Conservation (phyloP, 2,797 vertebrate species). For the Carapus acus region DNA sequence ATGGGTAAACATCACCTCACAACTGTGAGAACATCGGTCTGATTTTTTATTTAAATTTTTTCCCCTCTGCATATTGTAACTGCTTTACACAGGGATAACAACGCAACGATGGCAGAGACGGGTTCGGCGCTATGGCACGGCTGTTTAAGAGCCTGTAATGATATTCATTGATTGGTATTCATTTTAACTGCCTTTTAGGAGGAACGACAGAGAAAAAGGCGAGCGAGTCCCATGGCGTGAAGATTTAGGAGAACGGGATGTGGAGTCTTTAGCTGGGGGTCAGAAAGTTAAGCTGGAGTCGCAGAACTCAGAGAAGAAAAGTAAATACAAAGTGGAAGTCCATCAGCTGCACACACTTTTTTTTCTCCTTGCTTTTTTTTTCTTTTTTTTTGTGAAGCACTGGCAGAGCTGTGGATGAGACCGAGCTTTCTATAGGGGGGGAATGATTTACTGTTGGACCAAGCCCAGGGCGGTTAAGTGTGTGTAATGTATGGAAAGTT, state of each 20-base stretch:
- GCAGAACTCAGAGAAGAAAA: conserved; percentile 46
- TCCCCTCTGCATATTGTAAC: too few species aligned
- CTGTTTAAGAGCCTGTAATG: conserved; percentile 67
- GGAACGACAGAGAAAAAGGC: conserved; percentile 23
- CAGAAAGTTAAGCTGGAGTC: conserved; percentile 55
- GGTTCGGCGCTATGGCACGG: conserved; percentile 56
- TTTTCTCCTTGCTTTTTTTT: conserved; percentile 9
- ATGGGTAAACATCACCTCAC: conserved; percentile 46
- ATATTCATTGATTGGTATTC: conserved; percentile 73
- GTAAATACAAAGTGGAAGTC: conserved; percentile 45
- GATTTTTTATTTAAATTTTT: too few species aligned
- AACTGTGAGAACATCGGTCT: conserved; percentile 46
- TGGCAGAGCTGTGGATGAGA: conserved; percentile 11
- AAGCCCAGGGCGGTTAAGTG: not conserved
- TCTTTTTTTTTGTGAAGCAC: conserved; percentile 1
- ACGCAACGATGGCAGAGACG: too few species aligned
- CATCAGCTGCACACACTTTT: conserved; percentile 27
- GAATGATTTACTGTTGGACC: conserved; percentile 1
- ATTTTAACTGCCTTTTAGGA: conserved; percentile 60
- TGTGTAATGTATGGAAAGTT: conserved; percentile 15
- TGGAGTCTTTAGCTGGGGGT: conserved; percentile 48
- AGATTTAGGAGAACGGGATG: conserved; percentile 40
- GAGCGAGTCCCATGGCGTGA: conserved; percentile 31
- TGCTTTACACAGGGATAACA: too few species aligned
- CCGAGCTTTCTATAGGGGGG: conserved; percentile 6